Base-by-base conservation (phyloP, 2,113 vertebrate species). In the Microcebus griseorufus region DNA sequence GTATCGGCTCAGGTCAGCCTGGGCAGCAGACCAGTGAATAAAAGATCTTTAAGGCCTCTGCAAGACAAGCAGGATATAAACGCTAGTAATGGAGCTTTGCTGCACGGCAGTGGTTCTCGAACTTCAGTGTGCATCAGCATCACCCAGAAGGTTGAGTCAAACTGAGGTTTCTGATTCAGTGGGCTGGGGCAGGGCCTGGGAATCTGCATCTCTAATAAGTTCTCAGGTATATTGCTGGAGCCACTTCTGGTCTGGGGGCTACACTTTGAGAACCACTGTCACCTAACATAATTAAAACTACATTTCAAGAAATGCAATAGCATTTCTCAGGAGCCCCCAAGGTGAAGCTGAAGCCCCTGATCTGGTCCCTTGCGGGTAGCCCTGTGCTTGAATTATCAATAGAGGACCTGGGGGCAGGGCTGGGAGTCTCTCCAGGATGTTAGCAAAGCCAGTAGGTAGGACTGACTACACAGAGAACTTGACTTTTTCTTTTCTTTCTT, bases 11-110 rank as follows among this genome's bases (percentile, higher is more conserved):
- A 42, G n/a, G 67, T 10, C 42, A 92, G n/a, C 23, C 39, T 39
- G 51, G n/a, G 37, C 25, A 73, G 70, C 37, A 60, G 55, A 45
- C 16, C 32, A 37, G 55, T 42, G 53, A 45, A 58, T 13, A 1
- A 14, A 29, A 39, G 8, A 53, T 81, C 23, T 79, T 39, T 39
- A 45, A 55, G 29, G 20, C 22, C 88, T 78, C 69, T 18, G 16
- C 80, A 10, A 20, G 45, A 73, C 42, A 48, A 13, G 20, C 14
- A 32, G 72, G 27, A 34, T 45, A 10, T 20, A 27, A 75, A 85
- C 0, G 0, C 42, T 64, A 11, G 2, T 34, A 6, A 48, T 1
- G 16, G 53, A 70, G 29, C 16, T 18, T 25, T 32, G 48, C 27
- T 9, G 4, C 16, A 25, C 5, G 42, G 23, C 7, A 37, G 42